Conservation (phyloP, 2,888 invertebrate genomes). For the Phoenoteleia sp. region DNA sequence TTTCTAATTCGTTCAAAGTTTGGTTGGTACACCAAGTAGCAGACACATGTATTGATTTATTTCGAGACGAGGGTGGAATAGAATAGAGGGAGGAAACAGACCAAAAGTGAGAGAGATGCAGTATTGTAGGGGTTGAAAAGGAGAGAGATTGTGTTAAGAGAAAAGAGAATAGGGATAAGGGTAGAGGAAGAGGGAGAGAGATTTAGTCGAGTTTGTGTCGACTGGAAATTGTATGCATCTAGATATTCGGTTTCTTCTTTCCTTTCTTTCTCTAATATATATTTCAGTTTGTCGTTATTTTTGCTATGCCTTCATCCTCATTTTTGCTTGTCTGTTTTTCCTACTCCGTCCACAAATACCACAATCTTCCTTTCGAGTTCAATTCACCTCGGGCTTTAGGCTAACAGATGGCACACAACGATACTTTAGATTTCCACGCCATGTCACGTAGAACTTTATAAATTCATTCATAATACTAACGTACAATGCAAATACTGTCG, state of each 20-base stretch:
- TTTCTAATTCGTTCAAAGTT: conserved; percentile 79
- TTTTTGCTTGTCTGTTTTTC: not conserved
- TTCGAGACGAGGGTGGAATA: conserved; percentile 79
- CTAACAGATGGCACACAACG: conserved; percentile 79
- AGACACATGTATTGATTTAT: conserved; percentile 87
- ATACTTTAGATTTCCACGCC: conserved; percentile 52
- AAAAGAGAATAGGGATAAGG: conserved; percentile 29
- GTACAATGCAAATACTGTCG: no score
- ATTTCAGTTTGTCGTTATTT: conserved; percentile 22
- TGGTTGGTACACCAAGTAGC: conserved; percentile 81
- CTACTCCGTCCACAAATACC: not conserved
- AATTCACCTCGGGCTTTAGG: conserved; percentile 64
- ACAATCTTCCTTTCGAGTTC: conserved; percentile 31
- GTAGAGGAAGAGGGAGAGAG: conserved; percentile 11
- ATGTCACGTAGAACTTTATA: conserved; percentile 19
- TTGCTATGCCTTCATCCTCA: conserved; percentile 20
- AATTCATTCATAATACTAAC: not conserved
- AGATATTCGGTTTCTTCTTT: conserved; percentile 29
- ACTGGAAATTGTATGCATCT: conserved; percentile 27
- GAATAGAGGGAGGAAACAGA: conserved; percentile 29
- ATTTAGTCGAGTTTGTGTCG: conserved; percentile 54
- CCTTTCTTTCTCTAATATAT: conserved; percentile 38
- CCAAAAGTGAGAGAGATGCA: conserved; percentile 50
- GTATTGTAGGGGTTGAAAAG: conserved; percentile 29
- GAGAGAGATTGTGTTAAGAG: conserved; percentile 40